Evolutionary conservation across 2,888 invertebrate genomes (phyloP), one percentile per base, ranked within the genome.

Genomic region (Galeruca laticollis): DNA sequence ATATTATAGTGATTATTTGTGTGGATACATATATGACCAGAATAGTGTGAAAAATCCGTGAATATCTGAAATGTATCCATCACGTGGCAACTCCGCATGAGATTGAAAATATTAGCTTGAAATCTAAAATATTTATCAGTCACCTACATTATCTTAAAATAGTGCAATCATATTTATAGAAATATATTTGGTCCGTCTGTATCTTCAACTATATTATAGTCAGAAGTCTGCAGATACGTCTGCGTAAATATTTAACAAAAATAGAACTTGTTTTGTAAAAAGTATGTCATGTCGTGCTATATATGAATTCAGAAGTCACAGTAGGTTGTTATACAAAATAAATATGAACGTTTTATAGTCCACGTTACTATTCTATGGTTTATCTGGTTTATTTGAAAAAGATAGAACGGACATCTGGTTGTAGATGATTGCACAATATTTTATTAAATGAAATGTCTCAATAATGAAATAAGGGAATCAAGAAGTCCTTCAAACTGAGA

Each of bases 191-290:
- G 9, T 18, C 47, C 18, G 47, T 9, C 15, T 47, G 47, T 15
- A 47, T 8, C 47, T 47, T 47, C 18, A 15, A 47, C 47, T 15
- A 47, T 47, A 47, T 15, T 13, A 43, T 18, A 54, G 54, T 26
- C 31, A 5, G 26, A 18, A 57, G 56, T 60, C 60, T 60, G 60
- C 40, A 60, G 2, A 18, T 57, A 43, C 54, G 57, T 49, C 65
- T 57, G 56, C 31, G 57, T 64, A 57, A 64, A 64, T 64, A 57
- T 35, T 56, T 35, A 65, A 57, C 65, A 21, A 65, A 65, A 65
- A 65, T 65, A 65, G 65, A 65, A 65, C 57, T 35, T 18, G 54
- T n/a, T 57, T 57, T 26, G 5, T 54, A 33, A 33, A 57, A 57
- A 15, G 56, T 57, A 10, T 57, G 56, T 57, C 33, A 57, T 31